These are phyloP conservation scores for Schizothorax lantsangensis DNA, from an alignment of 2,797 vertebrate species.

Conservation along the genomic window DNA sequence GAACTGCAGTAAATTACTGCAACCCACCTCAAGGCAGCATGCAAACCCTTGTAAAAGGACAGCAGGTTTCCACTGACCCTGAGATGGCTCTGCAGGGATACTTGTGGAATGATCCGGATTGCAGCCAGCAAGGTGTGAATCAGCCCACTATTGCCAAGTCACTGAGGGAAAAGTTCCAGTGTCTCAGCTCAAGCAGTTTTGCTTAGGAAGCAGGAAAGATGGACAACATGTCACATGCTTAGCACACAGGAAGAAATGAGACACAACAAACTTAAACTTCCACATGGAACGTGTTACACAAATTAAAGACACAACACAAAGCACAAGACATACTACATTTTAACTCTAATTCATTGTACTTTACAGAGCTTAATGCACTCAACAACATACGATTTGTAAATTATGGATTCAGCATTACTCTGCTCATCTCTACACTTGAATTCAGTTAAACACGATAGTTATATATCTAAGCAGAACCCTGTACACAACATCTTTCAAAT, in stretches of 20 bases:
- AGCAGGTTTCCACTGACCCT: constrained; percentile 67
- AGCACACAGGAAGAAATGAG: background rate
- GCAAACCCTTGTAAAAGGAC: constrained; percentile 38
- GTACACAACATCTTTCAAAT: constrained; percentile 15
- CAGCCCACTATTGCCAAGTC: constrained; percentile 92
- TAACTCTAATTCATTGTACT: background rate
- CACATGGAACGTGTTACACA: constrained; percentile 44
- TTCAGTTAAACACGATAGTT: background rate
- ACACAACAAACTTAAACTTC: constrained; percentile 2
- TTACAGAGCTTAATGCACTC: background rate
- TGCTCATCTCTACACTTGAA: constrained; percentile 25
- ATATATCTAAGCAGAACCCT: constrained; percentile 7
- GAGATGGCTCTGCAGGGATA: constrained; percentile 86
- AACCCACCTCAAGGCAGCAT: constrained; percentile 18
- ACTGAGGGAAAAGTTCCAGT: constrained; percentile 95
- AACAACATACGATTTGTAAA: constrained; percentile 17
- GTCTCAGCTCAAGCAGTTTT: constrained; percentile 97
- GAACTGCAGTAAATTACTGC: constrained; percentile 69
- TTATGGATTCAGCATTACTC: background rate
- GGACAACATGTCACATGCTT: background rate
- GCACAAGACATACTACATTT: constrained; percentile 20
- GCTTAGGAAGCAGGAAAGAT: constrained; percentile 74
- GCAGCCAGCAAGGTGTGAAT: constrained; percentile 74
- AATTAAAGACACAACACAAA: constrained; percentile 19
- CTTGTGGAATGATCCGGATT: constrained; percentile 88